These are phyloP conservation scores for Odontocerum albicorne DNA, from an alignment of 2,888 invertebrate species.

Conservation along the genomic window DNA sequence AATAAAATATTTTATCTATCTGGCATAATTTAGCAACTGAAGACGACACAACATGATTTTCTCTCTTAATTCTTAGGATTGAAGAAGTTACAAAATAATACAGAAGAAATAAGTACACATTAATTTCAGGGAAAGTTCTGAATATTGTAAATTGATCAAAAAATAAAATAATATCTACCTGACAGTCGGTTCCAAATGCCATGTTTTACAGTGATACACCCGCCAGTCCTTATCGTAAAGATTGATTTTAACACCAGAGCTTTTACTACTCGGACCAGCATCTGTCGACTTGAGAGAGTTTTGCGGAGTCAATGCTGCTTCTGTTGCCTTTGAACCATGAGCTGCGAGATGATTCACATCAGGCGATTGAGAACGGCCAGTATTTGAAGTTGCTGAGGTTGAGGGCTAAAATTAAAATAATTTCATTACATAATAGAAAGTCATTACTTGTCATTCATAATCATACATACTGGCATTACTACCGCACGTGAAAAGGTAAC, in stretches of 20 bases:
- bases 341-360: slow-evolving; percentile 24
- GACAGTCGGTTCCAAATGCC: slow-evolving; percentile 95
- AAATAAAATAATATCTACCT: no score
- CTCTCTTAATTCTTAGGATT: no score
- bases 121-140: no score
- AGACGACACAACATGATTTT: no score
- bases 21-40: no score
- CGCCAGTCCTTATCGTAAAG: slow-evolving; percentile 73
- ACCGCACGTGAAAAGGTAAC: no score
- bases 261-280: slow-evolving; percentile 17
- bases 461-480: no score
- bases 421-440: not conserved
- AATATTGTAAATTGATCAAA: no score
- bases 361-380: slow-evolving; percentile 33
- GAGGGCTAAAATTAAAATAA: slow-evolving; percentile 13
- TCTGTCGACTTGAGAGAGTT: slow-evolving; percentile 20
- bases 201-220: slow-evolving; percentile 89
- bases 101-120: no score
- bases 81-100: no score
- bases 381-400: slow-evolving; percentile 20
- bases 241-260: slow-evolving; percentile 22
- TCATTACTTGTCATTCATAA: not conserved
- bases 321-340: slow-evolving; percentile 22
- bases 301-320: slow-evolving; percentile 13
- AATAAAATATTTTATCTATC: no score